A percentile compares a stretch with the other conserved stretches of the same genome.
Conservation (phyloP, 2,888 invertebrate genomes). For the Ormyrus labotus region DNA sequence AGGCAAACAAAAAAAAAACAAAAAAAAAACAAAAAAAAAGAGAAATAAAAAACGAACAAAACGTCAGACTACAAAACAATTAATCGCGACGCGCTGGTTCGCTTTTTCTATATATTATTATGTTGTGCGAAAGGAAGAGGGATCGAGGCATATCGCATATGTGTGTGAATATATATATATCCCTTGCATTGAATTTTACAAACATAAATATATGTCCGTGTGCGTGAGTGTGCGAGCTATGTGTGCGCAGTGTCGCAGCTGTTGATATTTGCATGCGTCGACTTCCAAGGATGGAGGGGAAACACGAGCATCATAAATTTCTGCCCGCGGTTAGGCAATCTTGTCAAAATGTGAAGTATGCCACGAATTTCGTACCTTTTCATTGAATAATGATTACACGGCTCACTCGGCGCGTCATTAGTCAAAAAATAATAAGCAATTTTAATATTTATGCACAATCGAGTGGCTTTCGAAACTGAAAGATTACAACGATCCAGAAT, state of each 20-base stretch:
- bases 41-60: background rate
- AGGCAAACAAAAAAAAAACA: background rate
- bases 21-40: background rate
- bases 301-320: too few relatives aligned
- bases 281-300: too few relatives aligned
- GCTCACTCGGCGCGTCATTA: too few relatives aligned
- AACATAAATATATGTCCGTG: background rate
- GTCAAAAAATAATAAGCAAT: too few relatives aligned
- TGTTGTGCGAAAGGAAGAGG: constrained; percentile 14
- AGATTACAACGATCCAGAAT: too few relatives aligned
- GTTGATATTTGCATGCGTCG: constrained; percentile 33
- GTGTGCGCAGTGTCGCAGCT: constrained; percentile 19
- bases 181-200: background rate
- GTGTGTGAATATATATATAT: background rate
- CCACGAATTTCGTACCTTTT: too few relatives aligned
- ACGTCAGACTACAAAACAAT: background rate
- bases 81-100: background rate
- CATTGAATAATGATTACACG: too few relatives aligned
- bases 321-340: too few relatives aligned
- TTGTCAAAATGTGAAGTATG: too few relatives aligned
- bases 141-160: constrained; percentile 11
- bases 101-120: constrained; percentile 1
- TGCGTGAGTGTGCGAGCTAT: constrained; percentile 5
- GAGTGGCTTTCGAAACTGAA: too few relatives aligned
- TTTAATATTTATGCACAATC: too few relatives aligned